phyloP scores from a whole-genome alignment of 1,140 invertebrate genomes.

The Harlomillsia oculata region DNA sequence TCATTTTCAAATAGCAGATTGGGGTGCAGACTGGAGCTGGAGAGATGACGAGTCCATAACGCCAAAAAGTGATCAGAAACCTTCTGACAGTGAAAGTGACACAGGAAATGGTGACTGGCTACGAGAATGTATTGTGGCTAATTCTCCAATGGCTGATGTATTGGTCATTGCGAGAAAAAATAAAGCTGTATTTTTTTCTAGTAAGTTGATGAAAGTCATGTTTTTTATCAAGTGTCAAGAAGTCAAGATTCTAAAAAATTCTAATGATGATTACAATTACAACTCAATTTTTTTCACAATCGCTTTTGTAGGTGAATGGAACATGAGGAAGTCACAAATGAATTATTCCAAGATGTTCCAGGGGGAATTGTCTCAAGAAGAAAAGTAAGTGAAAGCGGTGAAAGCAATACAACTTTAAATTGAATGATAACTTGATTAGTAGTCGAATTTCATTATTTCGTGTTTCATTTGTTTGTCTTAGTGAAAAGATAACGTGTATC shows the following conservation, averaged over 20 bases:
- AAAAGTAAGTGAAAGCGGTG: conserved; percentile 29
- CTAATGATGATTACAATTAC: conserved; percentile 1
- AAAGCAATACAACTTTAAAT: not conserved
- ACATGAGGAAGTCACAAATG: conserved; percentile 18
- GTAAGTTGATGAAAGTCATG: conserved; percentile 45
- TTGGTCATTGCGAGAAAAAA: conserved; percentile 57
- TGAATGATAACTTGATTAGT: conserved; percentile 16
- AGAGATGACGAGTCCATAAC: conserved; percentile 13
- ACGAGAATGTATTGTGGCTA: conserved; percentile 56
- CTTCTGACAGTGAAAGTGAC: conserved; percentile 19
- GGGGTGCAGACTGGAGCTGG: conserved; percentile 29
- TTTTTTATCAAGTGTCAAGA: too few species aligned
- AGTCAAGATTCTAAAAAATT: too few species aligned
- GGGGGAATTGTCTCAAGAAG: conserved; percentile 30
- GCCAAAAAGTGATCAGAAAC: not conserved
- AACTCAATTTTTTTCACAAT: conserved; percentile 17
- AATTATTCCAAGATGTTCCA: conserved; percentile 17
- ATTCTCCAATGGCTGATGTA: conserved; percentile 62
- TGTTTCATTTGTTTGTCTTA: conserved; percentile 37
- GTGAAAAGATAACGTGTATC: conserved; percentile 49
- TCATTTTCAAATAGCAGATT: not conserved
- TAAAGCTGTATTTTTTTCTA: conserved; percentile 54
- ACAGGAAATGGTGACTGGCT: conserved; percentile 48
- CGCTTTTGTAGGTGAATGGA: conserved; percentile 39
- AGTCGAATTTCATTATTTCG: not conserved